Evolutionary conservation across 2,888 invertebrate genomes (phyloP), one percentile per base, ranked within the genome.

Genomic region (Smittia sp.): DNA sequence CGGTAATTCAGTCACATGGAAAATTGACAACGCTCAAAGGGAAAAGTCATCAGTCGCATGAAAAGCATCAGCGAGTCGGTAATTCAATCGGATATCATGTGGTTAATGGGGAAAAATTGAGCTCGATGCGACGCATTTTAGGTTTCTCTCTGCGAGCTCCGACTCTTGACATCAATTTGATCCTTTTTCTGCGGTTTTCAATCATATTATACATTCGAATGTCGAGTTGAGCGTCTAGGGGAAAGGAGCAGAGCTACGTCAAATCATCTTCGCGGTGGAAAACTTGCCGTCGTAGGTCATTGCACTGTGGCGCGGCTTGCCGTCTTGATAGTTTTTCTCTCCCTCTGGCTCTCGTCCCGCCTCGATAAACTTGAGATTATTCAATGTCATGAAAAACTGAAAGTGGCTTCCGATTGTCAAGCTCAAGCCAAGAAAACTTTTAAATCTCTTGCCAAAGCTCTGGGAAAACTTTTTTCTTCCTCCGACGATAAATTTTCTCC

Each of bases 101-200:
- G 68, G 68, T 68, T 68, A 41, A 41, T 15, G 13, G 4, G 46
- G 11, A 46, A 46, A 46, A 38, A 38, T 38, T 38, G 38, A 38
- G 38, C 38, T 38, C 38, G 11, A 46, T 46, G 41, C 39, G 68
- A 68, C 68, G 66, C 46, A 68, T 41, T 46, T 24, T 68, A 68
- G 39, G 68, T 68, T 68, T 68, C 68, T 41, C 46, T 46, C 15
- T 15, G 46, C n/a, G 3, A n/a, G n/a, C n/a, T 46, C 15, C 46
- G 15, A 24, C 46, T 46, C 46, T 3, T 15, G 32, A 32, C 46
- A n/a, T 32, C 22, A 39, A 41, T 41, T 24, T 20, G 68, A 68
- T 68, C 68, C 68, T 41, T 68, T 68, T 68, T 68, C 68, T 68
- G 68, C 46, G 68, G 68, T 68, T 68, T 68, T 11, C 25, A 24